Evolutionary conservation across 1,140 invertebrate genomes (phyloP).

Genomic region (Drosophila pseudoobscura): DNA sequence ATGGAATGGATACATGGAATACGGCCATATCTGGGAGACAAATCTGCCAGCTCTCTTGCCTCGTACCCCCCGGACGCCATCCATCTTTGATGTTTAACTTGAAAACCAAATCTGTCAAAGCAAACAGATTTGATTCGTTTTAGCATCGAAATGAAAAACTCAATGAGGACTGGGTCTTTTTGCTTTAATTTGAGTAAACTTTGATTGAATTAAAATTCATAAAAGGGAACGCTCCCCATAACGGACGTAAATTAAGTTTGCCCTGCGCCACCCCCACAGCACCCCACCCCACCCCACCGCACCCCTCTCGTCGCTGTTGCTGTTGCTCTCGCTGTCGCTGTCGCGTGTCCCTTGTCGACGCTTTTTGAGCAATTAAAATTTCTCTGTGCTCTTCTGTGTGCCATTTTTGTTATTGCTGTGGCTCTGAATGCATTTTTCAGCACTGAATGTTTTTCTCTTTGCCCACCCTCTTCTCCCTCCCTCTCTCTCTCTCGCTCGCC

Average conservation of each 20-base stretch:
- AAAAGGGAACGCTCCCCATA: slow-evolving; percentile 41
- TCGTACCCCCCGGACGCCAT: no score
- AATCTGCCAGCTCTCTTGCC: no score
- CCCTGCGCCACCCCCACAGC: not conserved
- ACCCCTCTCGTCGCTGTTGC: no score
- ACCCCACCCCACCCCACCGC: not conserved
- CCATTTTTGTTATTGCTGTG: slow-evolving; percentile 56
- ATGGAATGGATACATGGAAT: no score
- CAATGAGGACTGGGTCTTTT: slow-evolving; percentile 1
- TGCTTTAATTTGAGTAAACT: slow-evolving; percentile 61
- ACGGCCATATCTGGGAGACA: no score
- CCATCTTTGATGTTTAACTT: slow-evolving; percentile 6
- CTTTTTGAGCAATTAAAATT: slow-evolving; percentile 80
- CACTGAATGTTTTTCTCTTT: slow-evolving; percentile 37
- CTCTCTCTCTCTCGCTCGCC: no score
- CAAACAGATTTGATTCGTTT: slow-evolving; percentile 9
- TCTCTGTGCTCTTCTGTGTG: slow-evolving; percentile 49
- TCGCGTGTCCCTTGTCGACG: slow-evolving; percentile 18
- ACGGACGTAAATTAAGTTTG: slow-evolving; percentile 61
- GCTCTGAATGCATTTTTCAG: slow-evolving; percentile 58
- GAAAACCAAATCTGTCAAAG: slow-evolving; percentile 45
- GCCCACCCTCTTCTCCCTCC: no score
- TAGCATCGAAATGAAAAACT: slow-evolving; percentile 1
- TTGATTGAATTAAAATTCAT: slow-evolving; percentile 75
- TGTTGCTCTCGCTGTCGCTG: no score